Evolutionary conservation across 92 coral and sea anemone species (phyloP), one percentile per base, ranked within the genome.

Genomic region (Parazoanthus swiftii): DNA sequence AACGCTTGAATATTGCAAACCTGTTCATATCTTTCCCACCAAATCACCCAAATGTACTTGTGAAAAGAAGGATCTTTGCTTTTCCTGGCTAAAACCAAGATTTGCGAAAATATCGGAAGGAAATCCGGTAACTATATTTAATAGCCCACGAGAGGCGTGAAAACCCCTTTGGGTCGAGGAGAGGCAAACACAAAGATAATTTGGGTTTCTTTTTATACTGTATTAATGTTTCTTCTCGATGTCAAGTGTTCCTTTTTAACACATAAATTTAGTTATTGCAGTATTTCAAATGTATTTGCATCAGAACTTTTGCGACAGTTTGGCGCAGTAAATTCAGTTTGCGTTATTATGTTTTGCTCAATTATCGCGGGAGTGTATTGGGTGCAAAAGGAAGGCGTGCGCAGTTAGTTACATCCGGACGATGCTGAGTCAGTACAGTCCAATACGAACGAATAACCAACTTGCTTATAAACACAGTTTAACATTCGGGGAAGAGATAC

Each of bases 301-400:
- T 44, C 29, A 39, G 7, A 50, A 6, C 10, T 7, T 10, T 48
- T 25, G 9, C 8, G 8, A 63, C 70, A 63, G 26, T 3, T 10
- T 79, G 21, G 7, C 43, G 6, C 21, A 48, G 33, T 26, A 11
- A 48, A 46, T 7, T 29, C 33, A 29, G 33, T 29, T 77, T 43
- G 78, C 5, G 8, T 36, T 58, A 23, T 63, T 63, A 63, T 20
- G 21, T 63, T 63, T 63, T 63, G 68, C 68, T 63, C 15, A 5
- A 10, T 51, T 51, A 51, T 15, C 18, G 3, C 20, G 20, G 26
- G 66, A 58, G 35, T 76, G 50, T 76, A 37, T n/a, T 33, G 33
- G 21, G 66, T 50, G 66, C 16, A 26, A 50, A 50, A n/a, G 33
- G 26, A 42, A 79, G 82, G 82, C 82, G 82, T 79, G 65, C 82